These are phyloP conservation scores for Pitta sordida DNA, from an alignment of 2,113 vertebrate genomes.

Conservation along the genomic window DNA sequence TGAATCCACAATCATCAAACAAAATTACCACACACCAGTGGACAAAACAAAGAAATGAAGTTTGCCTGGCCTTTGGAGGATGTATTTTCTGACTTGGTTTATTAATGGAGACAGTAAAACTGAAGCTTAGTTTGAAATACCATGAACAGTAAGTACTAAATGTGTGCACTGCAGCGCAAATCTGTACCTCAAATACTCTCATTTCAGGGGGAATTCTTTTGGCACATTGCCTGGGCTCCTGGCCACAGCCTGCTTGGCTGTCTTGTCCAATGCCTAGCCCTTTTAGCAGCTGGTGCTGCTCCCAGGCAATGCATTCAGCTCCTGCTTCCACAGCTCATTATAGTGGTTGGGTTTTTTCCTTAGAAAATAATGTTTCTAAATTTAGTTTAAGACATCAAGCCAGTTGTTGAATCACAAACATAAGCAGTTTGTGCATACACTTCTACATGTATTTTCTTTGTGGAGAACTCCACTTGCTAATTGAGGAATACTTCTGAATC, in stretches of 20 bases:
- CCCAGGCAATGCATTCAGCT: background rate
- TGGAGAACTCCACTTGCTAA: background rate
- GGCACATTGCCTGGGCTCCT: slow-evolving; percentile 31
- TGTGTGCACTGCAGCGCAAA: slow-evolving; percentile 27
- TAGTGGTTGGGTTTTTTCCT: background rate
- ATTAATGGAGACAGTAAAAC: slow-evolving; percentile 16
- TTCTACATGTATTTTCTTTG: background rate
- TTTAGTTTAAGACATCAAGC: slow-evolving; percentile 6
- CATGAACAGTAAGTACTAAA: slow-evolving; percentile 36
- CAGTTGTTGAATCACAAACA: slow-evolving; percentile 35
- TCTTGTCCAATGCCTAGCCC: background rate
- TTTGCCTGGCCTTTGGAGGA: slow-evolving; percentile 7
- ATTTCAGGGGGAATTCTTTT: slow-evolving; percentile 38
- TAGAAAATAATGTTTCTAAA: slow-evolving; percentile 43
- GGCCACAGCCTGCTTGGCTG: slow-evolving; percentile 20
- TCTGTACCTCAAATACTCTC: slow-evolving; percentile 25
- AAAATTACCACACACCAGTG: background rate
- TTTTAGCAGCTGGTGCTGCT: slow-evolving; percentile 38
- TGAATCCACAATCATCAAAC: background rate
- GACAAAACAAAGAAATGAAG: slow-evolving; percentile 19
- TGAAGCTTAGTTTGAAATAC: slow-evolving; percentile 23
- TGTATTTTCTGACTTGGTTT: slow-evolving; percentile 3
- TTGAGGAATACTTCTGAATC: background rate
- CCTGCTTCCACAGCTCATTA: background rate
- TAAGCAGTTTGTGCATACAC: background rate